Base-by-base conservation (phyloP, 1,140 invertebrate genomes). In the Sogatella furcifera region DNA sequence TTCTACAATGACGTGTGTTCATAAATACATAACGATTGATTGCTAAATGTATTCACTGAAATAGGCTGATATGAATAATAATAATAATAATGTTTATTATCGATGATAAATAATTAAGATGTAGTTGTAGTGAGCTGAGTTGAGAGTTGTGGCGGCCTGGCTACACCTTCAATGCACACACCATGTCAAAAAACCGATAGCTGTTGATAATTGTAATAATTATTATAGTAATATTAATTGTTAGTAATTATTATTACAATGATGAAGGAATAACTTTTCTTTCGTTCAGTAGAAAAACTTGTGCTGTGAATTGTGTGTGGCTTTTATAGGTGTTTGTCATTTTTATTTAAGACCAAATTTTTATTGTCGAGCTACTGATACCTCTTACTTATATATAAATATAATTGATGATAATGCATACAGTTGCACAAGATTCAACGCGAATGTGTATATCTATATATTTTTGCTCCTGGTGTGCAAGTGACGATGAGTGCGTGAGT, bases 221-320 rank as follows among this genome's bases (percentile, higher is more conserved):
- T 2, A 19, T n/a, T n/a, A n/a, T n/a, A n/a, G n/a, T n/a, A n/a
- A n/a, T n/a, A n/a, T n/a, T n/a, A n/a, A n/a, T n/a, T n/a, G n/a
- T n/a, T 19, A 19, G 21, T 49, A 49, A 19, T 19, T 49, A 49
- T 49, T 19, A 19, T 19, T 49, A 49, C 21, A 15, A 19, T 49
- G 15, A 17, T 19, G 15, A 17, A 19, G 46, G 46, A 19, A 49
- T 19, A 15, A 49, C 15, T 22, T 19, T 49, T 19, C 21, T 49
- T 49, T 22, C 15, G 46, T 49, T 19, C 8, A 38, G 34, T 38
- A 38, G 46, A 10, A 49, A 17, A 49, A 49, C 46, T 49, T 49
- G 46, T 22, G 46, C 46, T 49, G 46, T 49, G 46, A 49, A 49
- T 19, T 49, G 46, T 49, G 46, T 49, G 46, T 49, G 46, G 46